Percentiles rank a stretch among this genome's conserved stretches.
Evolutionary conservation across 2,113 vertebrate genomes (phyloP).

Genomic region (Psammodynastes pulverulentus): DNA sequence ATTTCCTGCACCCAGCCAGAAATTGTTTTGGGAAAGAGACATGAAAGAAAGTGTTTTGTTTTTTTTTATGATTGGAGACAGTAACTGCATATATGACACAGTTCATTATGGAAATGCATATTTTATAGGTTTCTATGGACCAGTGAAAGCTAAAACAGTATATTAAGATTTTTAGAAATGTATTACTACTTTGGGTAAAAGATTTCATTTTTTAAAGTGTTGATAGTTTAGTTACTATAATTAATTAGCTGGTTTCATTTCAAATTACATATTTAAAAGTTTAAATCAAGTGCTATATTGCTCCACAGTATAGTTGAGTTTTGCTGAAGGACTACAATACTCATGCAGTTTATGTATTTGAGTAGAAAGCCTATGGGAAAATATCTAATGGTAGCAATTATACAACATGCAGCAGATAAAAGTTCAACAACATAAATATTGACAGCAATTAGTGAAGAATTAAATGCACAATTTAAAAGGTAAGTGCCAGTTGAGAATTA

Average conservation of each 20-base stretch:
- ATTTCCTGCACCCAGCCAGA: neutral
- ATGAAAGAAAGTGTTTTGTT: neutral
- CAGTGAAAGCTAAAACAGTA: neutral
- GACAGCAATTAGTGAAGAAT: slow-evolving; percentile 69
- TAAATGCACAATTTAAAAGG: slow-evolving; percentile 66
- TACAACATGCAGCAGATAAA: slow-evolving; percentile 63
- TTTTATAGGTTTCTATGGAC: neutral
- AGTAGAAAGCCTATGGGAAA: slow-evolving; percentile 65
- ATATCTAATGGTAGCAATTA: slow-evolving; percentile 67
- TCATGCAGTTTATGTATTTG: slow-evolving; percentile 45
- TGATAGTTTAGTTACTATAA: slow-evolving; percentile 16
- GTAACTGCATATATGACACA: neutral
- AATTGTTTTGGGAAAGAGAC: neutral
- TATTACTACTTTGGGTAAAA: neutral
- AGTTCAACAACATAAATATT: slow-evolving; percentile 70
- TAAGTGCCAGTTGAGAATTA: slow-evolving; percentile 61
- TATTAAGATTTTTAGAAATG: neutral
- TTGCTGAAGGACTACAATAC: slow-evolving; percentile 43
- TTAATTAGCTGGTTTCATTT: slow-evolving; percentile 25
- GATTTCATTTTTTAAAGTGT: slow-evolving; percentile 7
- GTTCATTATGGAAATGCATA: neutral
- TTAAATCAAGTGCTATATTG: slow-evolving; percentile 20
- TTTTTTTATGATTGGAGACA: neutral
- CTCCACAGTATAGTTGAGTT: slow-evolving; percentile 40
- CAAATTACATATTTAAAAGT: slow-evolving; percentile 18